Conservation (phyloP, 2,113 vertebrate species). For the Nesoenas mayeri region DNA sequence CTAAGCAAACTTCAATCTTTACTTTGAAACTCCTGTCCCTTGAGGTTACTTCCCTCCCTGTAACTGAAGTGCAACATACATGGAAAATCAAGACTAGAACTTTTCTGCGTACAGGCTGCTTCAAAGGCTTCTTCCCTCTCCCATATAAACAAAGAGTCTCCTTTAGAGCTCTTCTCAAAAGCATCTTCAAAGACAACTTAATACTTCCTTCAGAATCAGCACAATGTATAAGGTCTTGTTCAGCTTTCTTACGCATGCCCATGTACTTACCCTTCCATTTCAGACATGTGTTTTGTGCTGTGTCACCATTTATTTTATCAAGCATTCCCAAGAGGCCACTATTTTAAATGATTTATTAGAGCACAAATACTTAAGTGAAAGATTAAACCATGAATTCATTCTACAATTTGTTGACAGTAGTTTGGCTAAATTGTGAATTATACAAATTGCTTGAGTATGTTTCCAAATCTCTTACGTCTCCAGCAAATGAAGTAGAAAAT, state of each 20-base stretch:
- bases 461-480: slow-evolving; percentile 3
- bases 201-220: neutral
- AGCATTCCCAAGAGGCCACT: neutral
- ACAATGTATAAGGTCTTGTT: neutral
- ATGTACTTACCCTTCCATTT: neutral
- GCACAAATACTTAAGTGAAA: neutral
- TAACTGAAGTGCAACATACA: no score
- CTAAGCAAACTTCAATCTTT: neutral
- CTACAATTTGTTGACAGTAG: neutral
- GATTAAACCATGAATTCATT: neutral
- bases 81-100: neutral
- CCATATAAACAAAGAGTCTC: accelerated
- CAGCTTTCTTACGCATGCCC: neutral
- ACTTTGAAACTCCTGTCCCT: no score
- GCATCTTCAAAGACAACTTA: neutral
- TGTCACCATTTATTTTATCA: neutral
- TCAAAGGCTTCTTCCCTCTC: neutral
- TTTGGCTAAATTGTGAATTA: slow-evolving; percentile 13
- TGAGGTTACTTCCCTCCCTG: no score
- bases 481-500: neutral
- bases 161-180: neutral
- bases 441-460: slow-evolving; percentile 5
- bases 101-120: neutral
- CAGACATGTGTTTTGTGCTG: neutral
- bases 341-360: neutral